Evolutionary conservation across 2,797 vertebrate species (phyloP), one percentile per base, ranked within the genome.

Genomic region (Melanotaenia pygmaea): DNA sequence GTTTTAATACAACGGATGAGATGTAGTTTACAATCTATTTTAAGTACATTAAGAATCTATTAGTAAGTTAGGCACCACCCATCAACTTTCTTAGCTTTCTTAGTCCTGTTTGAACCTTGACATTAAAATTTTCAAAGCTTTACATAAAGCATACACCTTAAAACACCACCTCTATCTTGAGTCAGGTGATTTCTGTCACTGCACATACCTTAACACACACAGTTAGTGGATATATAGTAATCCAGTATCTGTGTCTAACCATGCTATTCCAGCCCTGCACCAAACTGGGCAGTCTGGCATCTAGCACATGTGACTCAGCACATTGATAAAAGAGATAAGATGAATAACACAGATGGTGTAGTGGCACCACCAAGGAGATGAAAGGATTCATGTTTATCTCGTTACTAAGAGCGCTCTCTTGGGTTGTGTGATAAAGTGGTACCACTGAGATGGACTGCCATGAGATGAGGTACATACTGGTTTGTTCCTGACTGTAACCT

Each of bases 301-400:
- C 78, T 73, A 80, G 83, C 76, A 54, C 81, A 82, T 76, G 79
- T 86, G 85, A 84, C 72, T 85, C 64, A 40, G 74, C 81, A 68
- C 83, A 76, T 81, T 84, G 86, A 84, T 87, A 86, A 45, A 18
- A 20, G 20, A 18, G 43, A 45, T 45, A 20, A 45, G 43, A 45
- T 45, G 43, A 45, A 86, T 91, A 76, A 79, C 72, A 58, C 75
- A 58, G 75, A 86, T 84, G 40, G 40, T 18, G 76, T 72, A 26
- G 77, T 77, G 80, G 82, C 77, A 77, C 61, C 73, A 20, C 18
- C 0, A 53, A 70, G 57, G 60, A 86, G 80, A 89, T 88, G 71
- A 89, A 88, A 88, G 64, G 65, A 66, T 72, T 54, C 6, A 32
- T 13, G 34, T 58, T 47, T 67, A 51, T 82, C 63, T 68, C 67